Conservation (phyloP, 2,797 vertebrate genomes). For the Sardinella longiceps region DNA sequence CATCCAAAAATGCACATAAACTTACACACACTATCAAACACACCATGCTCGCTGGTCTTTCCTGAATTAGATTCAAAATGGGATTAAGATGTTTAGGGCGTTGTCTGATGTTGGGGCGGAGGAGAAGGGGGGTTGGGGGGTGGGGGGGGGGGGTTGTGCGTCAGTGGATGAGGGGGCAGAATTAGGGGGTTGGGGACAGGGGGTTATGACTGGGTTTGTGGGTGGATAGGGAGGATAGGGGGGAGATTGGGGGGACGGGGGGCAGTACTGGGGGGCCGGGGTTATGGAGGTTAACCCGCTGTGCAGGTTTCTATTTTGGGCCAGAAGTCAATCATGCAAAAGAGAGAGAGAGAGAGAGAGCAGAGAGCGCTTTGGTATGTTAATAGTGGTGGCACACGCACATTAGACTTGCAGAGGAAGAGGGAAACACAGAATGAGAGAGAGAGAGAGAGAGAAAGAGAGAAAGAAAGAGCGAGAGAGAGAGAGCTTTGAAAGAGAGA, state of each 20-base stretch:
- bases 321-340: not conserved
- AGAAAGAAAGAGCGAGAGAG: not conserved
- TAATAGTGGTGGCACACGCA: slow-evolving; percentile 39
- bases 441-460: not conserved
- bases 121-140: slow-evolving; percentile 41
- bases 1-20: too few relatives aligned
- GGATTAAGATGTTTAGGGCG: slow-evolving; percentile 43
- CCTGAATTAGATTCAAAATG: slow-evolving; percentile 54
- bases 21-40: not conserved
- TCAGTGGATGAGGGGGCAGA: not conserved
- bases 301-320: slow-evolving; percentile 30
- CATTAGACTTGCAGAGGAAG: slow-evolving; percentile 28
- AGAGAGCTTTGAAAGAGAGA: not conserved
- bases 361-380: slow-evolving; percentile 42
- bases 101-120: slow-evolving; percentile 35
- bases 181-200: slow-evolving; percentile 25
- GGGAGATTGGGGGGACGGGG: slow-evolving; percentile 26
- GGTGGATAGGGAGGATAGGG: slow-evolving; percentile 40
- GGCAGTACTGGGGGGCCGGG: slow-evolving; percentile 18
- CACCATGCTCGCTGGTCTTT: slow-evolving; percentile 8
- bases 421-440: not conserved
- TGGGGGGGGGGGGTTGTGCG: slow-evolving; percentile 28
- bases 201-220: slow-evolving; percentile 42
- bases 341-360: not conserved
- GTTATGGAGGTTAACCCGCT: slow-evolving; percentile 35